Conservation (phyloP, 2,888 invertebrate species). For the Eustalomyia histrio region DNA sequence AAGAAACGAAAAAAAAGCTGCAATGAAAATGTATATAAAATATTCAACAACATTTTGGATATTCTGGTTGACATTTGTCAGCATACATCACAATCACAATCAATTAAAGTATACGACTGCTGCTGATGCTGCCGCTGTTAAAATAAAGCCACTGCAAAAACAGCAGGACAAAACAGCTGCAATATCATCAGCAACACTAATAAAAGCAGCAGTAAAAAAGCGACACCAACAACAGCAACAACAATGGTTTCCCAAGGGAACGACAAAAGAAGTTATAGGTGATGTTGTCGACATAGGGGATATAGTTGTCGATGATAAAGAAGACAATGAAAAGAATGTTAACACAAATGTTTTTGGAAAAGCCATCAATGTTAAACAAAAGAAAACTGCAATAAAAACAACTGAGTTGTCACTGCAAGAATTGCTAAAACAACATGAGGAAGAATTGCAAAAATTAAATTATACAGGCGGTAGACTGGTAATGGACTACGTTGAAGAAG, state of each 20-base stretch:
- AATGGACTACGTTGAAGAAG: constrained; percentile 17
- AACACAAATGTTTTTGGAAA: constrained; percentile 42
- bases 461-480: constrained; percentile 31
- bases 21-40: constrained; percentile 71
- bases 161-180: constrained; percentile 42
- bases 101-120: constrained; percentile 64
- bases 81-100: constrained; percentile 69
- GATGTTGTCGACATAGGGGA: constrained; percentile 50
- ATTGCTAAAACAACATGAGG: constrained; percentile 43
- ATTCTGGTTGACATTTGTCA: constrained; percentile 75
- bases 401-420: constrained; percentile 51
- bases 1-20: constrained; percentile 43
- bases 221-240: constrained; percentile 52
- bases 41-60: constrained; percentile 72
- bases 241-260: constrained; percentile 52
- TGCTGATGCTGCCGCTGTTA: constrained; percentile 45
- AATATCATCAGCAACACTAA: constrained; percentile 41
- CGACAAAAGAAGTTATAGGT: constrained; percentile 60
- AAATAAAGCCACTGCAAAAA: constrained; percentile 1
- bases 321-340: constrained; percentile 31
- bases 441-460: constrained; percentile 42
- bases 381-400: constrained; percentile 47
- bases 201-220: constrained; percentile 9
- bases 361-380: constrained; percentile 42
- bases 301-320: constrained; percentile 9